Percentiles rank a stretch among this genome's conserved stretches.
These are phyloP conservation scores for Paguma larvata DNA, from an alignment of 2,797 vertebrate species.

Conservation along the genomic window DNA sequence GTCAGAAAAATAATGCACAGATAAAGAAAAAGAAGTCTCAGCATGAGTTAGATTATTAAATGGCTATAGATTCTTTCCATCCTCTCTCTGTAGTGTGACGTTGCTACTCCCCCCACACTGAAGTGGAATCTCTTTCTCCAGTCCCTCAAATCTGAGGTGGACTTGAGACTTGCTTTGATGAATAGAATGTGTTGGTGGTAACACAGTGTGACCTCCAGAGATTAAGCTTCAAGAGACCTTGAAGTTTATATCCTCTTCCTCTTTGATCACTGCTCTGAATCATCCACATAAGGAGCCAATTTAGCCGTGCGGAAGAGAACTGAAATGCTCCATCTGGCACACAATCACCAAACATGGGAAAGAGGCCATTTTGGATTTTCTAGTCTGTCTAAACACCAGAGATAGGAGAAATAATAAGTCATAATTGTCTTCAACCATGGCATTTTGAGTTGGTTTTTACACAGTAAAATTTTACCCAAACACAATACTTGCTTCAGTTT, in stretches of 20 bases:
- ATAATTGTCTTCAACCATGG: not conserved
- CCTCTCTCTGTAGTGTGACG: not conserved
- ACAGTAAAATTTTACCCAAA: not conserved
- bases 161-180: not conserved
- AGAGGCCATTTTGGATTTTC: not conserved
- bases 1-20: not conserved
- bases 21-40: not conserved
- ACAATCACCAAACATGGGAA: not conserved
- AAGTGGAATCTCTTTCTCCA: not conserved
- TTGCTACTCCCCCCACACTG: not conserved
- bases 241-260: not conserved
- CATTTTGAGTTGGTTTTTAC: not conserved
- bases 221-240: not conserved
- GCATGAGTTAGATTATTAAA: not conserved
- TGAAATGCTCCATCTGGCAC: too few species aligned
- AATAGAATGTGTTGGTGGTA: not conserved
- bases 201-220: not conserved
- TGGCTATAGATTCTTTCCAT: not conserved
- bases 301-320: accelerated
- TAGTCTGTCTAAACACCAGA: not conserved
- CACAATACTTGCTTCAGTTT: not conserved
- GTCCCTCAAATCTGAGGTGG: not conserved
- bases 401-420: not conserved
- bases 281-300: not conserved
- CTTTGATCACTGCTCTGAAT: not conserved